Evolutionary conservation across 2,888 invertebrate species (phyloP).

Genomic region (Mesorhabditis belari): DNA sequence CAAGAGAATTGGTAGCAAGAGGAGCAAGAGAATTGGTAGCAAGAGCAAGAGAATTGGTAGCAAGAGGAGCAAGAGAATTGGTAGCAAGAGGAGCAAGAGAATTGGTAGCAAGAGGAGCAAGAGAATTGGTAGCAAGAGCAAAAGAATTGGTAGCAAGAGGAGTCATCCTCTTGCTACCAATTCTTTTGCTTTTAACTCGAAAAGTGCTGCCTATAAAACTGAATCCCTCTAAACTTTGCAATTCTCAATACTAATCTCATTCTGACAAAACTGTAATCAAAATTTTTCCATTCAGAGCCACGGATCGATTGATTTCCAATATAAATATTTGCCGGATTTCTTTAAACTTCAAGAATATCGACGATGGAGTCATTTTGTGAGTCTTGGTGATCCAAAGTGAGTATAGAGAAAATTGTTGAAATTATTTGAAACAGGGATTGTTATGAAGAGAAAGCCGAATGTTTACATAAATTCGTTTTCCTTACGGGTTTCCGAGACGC

Average conservation of each 20-base stretch:
- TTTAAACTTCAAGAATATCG: slow-evolving; percentile 45
- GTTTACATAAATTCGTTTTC: slow-evolving; percentile 51
- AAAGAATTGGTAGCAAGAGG: too few relatives aligned
- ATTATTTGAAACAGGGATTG: slow-evolving; percentile 41
- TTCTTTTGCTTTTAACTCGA: too few relatives aligned
- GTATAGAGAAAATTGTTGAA: slow-evolving; percentile 5
- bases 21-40: too few relatives aligned
- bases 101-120: background rate
- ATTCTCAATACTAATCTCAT: too few relatives aligned
- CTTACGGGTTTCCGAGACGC: slow-evolving; percentile 52
- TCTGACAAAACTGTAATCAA: background rate
- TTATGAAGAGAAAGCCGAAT: slow-evolving; percentile 39
- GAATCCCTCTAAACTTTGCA: too few relatives aligned
- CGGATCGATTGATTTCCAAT: slow-evolving; percentile 50
- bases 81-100: too few relatives aligned
- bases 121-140: background rate
- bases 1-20: too few relatives aligned
- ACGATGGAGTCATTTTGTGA: slow-evolving; percentile 51
- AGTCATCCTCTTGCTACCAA: too few relatives aligned
- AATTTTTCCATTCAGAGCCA: slow-evolving; percentile 25
- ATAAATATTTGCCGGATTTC: slow-evolving; percentile 50
- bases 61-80: too few relatives aligned
- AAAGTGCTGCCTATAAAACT: too few relatives aligned
- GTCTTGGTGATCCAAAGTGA: slow-evolving; percentile 41
- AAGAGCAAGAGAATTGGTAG: too few relatives aligned